A percentile compares a stretch with the other conserved stretches of the same genome.
Conservation (phyloP, 2,113 vertebrate genomes). For the Rhea pennata region DNA sequence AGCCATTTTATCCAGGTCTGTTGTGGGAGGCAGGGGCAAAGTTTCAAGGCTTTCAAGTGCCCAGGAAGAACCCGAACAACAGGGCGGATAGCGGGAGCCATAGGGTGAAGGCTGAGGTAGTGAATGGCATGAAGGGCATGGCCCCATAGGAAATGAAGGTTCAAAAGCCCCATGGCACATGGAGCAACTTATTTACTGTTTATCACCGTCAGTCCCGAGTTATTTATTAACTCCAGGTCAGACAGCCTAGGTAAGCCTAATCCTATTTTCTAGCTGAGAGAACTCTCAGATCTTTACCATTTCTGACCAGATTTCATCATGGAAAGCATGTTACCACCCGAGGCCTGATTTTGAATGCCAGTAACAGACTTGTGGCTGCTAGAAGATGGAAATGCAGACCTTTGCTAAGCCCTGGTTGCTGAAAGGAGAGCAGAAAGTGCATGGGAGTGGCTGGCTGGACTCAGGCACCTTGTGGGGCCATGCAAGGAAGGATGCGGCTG, state of each 20-base stretch:
- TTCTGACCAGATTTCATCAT: background rate
- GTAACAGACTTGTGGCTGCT: background rate
- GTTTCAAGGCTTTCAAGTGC: background rate
- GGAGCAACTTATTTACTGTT: background rate
- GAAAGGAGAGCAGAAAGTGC: background rate
- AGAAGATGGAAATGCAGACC: background rate
- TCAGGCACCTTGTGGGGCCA: background rate
- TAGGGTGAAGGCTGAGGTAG: background rate
- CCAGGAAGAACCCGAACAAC: accelerated
- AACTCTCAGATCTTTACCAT: background rate
- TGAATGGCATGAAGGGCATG: background rate
- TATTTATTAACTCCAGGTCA: slow-evolving; percentile 11
- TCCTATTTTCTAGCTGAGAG: background rate
- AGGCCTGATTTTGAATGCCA: background rate
- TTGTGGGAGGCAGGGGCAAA: too few relatives aligned
- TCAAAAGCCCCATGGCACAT: background rate
- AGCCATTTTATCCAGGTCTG: too few relatives aligned
- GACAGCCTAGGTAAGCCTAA: background rate
- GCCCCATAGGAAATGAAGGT: background rate
- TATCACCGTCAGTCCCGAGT: background rate
- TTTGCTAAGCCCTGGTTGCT: background rate
- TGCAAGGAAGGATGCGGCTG: background rate
- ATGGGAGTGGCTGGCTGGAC: background rate
- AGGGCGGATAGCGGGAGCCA: background rate
- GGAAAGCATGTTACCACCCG: background rate